Evolutionary conservation across 2,797 vertebrate genomes (phyloP).

Genomic region (Hyperoplus immaculatus): DNA sequence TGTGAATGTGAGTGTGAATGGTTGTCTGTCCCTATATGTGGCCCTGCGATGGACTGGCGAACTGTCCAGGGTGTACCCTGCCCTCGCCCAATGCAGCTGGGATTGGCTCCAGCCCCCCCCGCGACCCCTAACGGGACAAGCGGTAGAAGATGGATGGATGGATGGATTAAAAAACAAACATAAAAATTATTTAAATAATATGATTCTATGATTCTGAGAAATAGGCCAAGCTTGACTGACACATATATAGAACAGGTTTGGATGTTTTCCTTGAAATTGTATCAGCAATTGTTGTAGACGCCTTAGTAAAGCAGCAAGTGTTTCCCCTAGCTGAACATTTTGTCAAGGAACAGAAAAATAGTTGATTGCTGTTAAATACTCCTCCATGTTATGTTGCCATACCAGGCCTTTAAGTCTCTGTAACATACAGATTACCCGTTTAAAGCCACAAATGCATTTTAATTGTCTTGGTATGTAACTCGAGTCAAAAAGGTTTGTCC

Average conservation of each 20-base stretch:
- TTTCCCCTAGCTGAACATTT: conserved; percentile 22
- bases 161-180: neutral
- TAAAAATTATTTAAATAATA: conserved; percentile 48
- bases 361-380: conserved; percentile 27
- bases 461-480: conserved; percentile 12
- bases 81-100: too few species aligned
- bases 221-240: conserved; percentile 81
- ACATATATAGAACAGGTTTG: conserved; percentile 65
- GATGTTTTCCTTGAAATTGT: conserved; percentile 53
- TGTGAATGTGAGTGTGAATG: too few species aligned
- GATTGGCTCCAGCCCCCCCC: too few species aligned
- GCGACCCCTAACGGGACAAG: too few species aligned
- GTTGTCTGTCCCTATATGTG: too few species aligned
- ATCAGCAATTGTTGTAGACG: conserved; percentile 41
- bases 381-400: conserved; percentile 24
- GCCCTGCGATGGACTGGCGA: too few species aligned
- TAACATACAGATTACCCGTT: neutral
- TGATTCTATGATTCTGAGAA: conserved; percentile 37
- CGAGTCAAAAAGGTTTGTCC: neutral
- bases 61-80: too few species aligned
- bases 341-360: conserved; percentile 22
- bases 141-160: too few species aligned
- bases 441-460: conserved; percentile 12
- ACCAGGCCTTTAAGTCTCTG: conserved; percentile 19
- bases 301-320: conserved; percentile 15